These are phyloP conservation scores for Leptogaster cylindrica DNA, from an alignment of 2,888 invertebrate species.

Conservation along the genomic window DNA sequence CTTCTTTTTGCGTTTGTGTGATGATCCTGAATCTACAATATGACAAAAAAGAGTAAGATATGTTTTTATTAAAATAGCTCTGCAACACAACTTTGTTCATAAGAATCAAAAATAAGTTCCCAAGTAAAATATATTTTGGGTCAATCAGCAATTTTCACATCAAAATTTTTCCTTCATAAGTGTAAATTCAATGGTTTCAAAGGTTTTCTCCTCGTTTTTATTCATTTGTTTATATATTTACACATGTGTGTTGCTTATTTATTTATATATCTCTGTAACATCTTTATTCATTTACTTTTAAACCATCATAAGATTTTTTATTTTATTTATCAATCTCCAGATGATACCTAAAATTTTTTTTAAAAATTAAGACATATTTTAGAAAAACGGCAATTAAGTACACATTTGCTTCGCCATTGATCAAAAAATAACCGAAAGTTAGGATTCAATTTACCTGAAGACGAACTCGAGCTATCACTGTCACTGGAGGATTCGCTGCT, in stretches of 20 bases:
- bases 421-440: slow-evolving; percentile 13
- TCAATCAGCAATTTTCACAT: slow-evolving; percentile 8
- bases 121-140: slow-evolving; percentile 27
- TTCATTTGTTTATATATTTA: slow-evolving; percentile 17
- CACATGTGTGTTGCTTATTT: slow-evolving; percentile 33
- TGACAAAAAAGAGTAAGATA: too few species aligned
- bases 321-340: slow-evolving; percentile 45
- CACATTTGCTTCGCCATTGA: neutral
- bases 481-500: slow-evolving; percentile 72
- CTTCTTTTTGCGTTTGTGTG: slow-evolving; percentile 27
- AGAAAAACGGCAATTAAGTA: too few species aligned
- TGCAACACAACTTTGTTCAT: slow-evolving; percentile 25
- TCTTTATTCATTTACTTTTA: slow-evolving; percentile 39
- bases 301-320: slow-evolving; percentile 40
- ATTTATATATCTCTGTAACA: slow-evolving; percentile 41
- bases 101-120: slow-evolving; percentile 17
- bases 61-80: slow-evolving; percentile 41
- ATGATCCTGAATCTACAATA: slow-evolving; percentile 33
- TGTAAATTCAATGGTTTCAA: neutral
- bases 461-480: slow-evolving; percentile 53
- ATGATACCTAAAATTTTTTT: slow-evolving; percentile 47
- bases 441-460: slow-evolving; percentile 39
- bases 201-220: slow-evolving; percentile 16
- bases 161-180: slow-evolving; percentile 26
- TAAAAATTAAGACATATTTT: slow-evolving; percentile 43